Conservation (phyloP, 2,888 invertebrate species). For the Drosophila pseudotakahashii region DNA sequence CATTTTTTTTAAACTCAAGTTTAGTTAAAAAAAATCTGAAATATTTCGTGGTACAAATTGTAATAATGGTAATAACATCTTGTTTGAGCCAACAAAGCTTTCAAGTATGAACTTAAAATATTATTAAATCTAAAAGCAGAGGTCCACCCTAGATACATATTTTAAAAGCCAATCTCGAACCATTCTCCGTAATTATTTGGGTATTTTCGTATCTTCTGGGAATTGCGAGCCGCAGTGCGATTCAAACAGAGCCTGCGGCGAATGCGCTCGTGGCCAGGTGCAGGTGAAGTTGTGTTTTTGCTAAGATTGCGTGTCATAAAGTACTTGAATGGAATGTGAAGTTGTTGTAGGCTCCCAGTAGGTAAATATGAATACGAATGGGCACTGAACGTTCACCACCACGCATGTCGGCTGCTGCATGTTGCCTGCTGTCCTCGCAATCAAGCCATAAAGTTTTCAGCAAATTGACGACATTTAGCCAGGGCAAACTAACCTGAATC, state of each 20-base stretch:
- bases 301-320: conserved; percentile 62
- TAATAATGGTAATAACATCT: neutral
- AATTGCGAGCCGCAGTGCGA: conserved; percentile 50
- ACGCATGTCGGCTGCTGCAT: conserved; percentile 17
- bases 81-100: neutral
- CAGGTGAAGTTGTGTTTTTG: conserved; percentile 61
- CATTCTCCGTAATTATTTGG: conserved; percentile 9
- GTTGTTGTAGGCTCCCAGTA: conserved; percentile 65
- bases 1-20: no score
- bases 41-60: no score
- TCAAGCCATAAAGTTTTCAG: conserved; percentile 43
- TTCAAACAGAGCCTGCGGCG: conserved; percentile 63
- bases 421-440: conserved; percentile 14
- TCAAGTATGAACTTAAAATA: neutral
- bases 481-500: conserved; percentile 46
- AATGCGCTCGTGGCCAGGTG: conserved; percentile 74
- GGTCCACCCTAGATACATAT: conserved; percentile 5
- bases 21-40: no score
- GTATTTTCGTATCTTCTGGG: conserved; percentile 13
- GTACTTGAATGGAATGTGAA: conserved; percentile 70
- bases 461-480: conserved; percentile 49
- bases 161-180: neutral
- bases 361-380: conserved; percentile 63
- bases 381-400: conserved; percentile 7
- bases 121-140: neutral